Conservation (phyloP, 2,888 invertebrate species). For the Willowsia nigromaculata region DNA sequence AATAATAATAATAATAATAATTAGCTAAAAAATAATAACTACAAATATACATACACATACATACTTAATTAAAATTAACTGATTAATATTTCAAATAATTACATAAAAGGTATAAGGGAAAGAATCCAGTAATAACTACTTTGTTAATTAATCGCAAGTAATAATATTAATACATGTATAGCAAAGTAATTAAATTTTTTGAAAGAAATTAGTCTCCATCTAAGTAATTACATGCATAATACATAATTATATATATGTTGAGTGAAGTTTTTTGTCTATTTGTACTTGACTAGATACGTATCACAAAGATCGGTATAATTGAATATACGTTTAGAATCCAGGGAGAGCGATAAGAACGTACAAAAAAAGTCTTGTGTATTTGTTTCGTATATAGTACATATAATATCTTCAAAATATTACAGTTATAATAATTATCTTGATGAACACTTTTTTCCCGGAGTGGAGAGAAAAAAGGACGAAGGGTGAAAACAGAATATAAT, state of each 20-base stretch:
- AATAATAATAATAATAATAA: slow-evolving; percentile 51
- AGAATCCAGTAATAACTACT: slow-evolving; percentile 21
- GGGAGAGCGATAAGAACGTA: slow-evolving; percentile 48
- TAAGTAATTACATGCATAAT: neutral
- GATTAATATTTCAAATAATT: slow-evolving; percentile 2
- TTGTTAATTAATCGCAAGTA: neutral
- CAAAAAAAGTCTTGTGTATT: slow-evolving; percentile 1
- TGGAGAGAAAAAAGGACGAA: neutral
- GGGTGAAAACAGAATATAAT: slow-evolving; percentile 32
- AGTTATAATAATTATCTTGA: neutral
- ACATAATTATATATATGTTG: neutral
- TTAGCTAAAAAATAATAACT: neutral
- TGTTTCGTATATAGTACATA: slow-evolving; percentile 6
- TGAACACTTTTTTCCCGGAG: neutral
- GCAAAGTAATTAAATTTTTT: neutral
- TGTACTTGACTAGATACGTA: slow-evolving; percentile 53
- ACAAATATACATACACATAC: neutral
- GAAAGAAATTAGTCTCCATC: slow-evolving; percentile 8
- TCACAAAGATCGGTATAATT: slow-evolving; percentile 5
- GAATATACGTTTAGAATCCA: neutral
- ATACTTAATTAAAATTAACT: slow-evolving; percentile 8
- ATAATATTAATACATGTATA: neutral
- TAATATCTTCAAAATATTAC: neutral
- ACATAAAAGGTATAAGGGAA: neutral
- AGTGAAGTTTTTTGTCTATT: slow-evolving; percentile 33